Evolutionary conservation across 2,797 vertebrate genomes (phyloP), one percentile per base, ranked within the genome.

Genomic region (Spea hammondii): DNA sequence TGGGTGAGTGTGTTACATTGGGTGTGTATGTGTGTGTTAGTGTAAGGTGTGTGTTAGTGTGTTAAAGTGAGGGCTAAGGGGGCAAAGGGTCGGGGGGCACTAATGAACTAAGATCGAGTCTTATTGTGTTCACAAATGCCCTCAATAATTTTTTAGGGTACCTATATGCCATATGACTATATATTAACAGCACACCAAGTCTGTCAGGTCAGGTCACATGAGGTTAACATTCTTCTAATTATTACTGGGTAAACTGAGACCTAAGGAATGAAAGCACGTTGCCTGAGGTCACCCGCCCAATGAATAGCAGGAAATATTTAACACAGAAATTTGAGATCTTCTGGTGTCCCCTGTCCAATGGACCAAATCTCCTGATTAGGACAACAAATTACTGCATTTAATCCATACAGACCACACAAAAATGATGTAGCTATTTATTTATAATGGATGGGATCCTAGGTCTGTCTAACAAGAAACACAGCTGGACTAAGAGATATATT

Each of bases 271-370:
- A 75, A 70, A 72, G 70, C 72, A 64, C 8, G 47, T 51, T 70
- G 78, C 78, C 78, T 51, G 46, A 32, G 72, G 78, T 46, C 59
- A 65, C 78, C 64, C 50, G 55, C 53, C 65, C 59, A 75, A 11
- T 71, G 73, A 80, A 80, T 80, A 55, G 71, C 65, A 71, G 68
- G 73, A 80, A 76, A 76, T 71, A 67, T 65, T 69, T 74, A 76
- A 71, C 44, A 66, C 12, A 53, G 79, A 76, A 76, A 80, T 68
- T 12, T 66, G 73, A 76, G 50, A 46, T 59, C 17, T 47, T 70
- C 45, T 55, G 44, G 14, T 71, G 60, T 32, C 48, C 17, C 60
- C 66, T 65, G 45, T 75, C 60, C 67, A 80, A 72, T 76, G 11
- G 79, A 72, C 74, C 79, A 76, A 59, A 80, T 76, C 69, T 53